phyloP scores from a whole-genome alignment of 2,888 invertebrate genomes.

The Kuschelorhynchus macadamiae region DNA sequence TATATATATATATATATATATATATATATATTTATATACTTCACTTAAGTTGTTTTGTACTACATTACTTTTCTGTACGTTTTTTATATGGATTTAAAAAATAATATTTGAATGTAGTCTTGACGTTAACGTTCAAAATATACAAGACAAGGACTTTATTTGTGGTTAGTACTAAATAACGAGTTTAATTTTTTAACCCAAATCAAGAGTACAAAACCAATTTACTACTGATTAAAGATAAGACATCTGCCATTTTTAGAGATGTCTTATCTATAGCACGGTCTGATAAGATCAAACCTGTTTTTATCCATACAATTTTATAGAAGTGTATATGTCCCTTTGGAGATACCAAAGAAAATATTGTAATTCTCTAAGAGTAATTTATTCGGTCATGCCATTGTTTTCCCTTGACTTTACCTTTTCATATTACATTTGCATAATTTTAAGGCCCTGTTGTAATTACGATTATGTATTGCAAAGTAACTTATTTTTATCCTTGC shows the following conservation, averaged over 20 bases:
- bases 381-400: constrained; percentile 3
- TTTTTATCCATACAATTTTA: constrained; percentile 23
- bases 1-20: too few species aligned
- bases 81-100: too few species aligned
- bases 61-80: too few species aligned
- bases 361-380: constrained; percentile 14
- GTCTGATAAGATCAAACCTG: not conserved
- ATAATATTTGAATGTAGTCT: too few species aligned
- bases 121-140: not conserved
- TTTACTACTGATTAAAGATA: constrained; percentile 8
- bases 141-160: not conserved
- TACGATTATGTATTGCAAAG: too few species aligned
- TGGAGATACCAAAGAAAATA: constrained; percentile 29
- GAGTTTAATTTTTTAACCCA: constrained; percentile 7
- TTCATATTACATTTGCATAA: too few species aligned
- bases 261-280: constrained; percentile 1
- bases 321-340: constrained; percentile 29
- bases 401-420: too few species aligned
- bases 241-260: constrained; percentile 17
- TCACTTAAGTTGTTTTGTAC: too few species aligned
- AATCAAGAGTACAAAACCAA: constrained; percentile 25
- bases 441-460: too few species aligned
- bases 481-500: too few species aligned
- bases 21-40: too few species aligned
- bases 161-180: constrained; percentile 18